These are phyloP conservation scores for Macquaria ambigua DNA, from an alignment of 2,113 vertebrate genomes.

Conservation along the genomic window DNA sequence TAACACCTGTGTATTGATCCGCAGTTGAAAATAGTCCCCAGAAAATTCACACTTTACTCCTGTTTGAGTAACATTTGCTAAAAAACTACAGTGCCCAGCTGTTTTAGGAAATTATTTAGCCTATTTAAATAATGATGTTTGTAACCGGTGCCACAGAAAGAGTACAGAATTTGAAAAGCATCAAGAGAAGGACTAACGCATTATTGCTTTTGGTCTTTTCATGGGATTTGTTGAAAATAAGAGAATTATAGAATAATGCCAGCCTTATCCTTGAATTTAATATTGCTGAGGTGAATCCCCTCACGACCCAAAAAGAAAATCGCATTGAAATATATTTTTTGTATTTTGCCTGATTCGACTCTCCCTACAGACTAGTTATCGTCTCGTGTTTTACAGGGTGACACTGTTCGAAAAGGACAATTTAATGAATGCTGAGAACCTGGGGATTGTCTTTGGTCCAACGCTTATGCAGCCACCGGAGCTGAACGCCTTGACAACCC, in stretches of 20 bases:
- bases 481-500: constrained; percentile 93
- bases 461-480: constrained; percentile 97
- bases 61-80: background rate
- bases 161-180: background rate
- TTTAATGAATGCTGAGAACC: constrained; percentile 96
- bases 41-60: background rate
- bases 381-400: constrained; percentile 85
- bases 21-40: background rate
- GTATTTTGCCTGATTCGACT: background rate
- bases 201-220: background rate
- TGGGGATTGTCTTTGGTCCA: constrained; percentile 97
- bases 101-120: background rate
- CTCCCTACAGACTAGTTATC: background rate
- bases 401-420: constrained; percentile 97
- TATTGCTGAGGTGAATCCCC: background rate
- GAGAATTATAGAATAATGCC: background rate
- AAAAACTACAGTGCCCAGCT: background rate
- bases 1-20: background rate
- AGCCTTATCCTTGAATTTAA: background rate
- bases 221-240: constrained; percentile 4
- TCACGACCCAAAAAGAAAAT: background rate
- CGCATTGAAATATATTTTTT: constrained; percentile 4
- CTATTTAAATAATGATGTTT: background rate
- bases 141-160: background rate
- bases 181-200: background rate